Base-by-base conservation (phyloP, 2,113 vertebrate species). In the Rhabdomys dilectus region DNA sequence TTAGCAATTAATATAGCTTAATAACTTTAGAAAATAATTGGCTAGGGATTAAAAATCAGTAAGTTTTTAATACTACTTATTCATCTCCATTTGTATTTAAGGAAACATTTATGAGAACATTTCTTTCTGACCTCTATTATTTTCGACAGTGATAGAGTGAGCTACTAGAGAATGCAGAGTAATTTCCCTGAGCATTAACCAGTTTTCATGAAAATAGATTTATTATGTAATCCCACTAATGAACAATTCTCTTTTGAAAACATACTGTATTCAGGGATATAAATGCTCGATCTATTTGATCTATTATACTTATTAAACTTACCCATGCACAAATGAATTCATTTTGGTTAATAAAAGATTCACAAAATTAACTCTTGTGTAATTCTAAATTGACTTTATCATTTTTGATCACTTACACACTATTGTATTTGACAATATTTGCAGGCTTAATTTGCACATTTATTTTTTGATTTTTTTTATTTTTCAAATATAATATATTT, bases 141-240 rank as follows among this genome's bases (percentile, higher is more conserved):
- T 45, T 16, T 82, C 39, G 70, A 5, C 10, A 1, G 48, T 56
- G 10, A 34, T 42, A 72, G 36, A 95, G 31, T 86, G 42, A 86
- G 17, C 81, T 92, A 82, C 48, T 90, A 64, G 39, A 36, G 89
- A 94, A 58, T 56, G 2, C 4, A 86, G 8, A 19, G 85, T 88
- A 96, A 68, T 80, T 78, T 75, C 72, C 48, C 16, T 56, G 13
- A 85, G 53, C 77, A 85, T 73, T 91, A 80, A 29, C 12, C 39
- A 97, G 26, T 84, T 94, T 94, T 75, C 22, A 75, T 62, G 45
- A 76, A 10, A 91, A 87, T 80, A 17, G 2, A 42, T 92, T 88
- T 58, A 11, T 60, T 88, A 24, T 91, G 66, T 53, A 88, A 91
- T 58, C 22, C 11, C 24, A 66, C 22, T 17, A 84, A 64, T 56